Evolutionary conservation across 2,888 invertebrate species (phyloP).

Genomic region (Anoncus sp.): DNA sequence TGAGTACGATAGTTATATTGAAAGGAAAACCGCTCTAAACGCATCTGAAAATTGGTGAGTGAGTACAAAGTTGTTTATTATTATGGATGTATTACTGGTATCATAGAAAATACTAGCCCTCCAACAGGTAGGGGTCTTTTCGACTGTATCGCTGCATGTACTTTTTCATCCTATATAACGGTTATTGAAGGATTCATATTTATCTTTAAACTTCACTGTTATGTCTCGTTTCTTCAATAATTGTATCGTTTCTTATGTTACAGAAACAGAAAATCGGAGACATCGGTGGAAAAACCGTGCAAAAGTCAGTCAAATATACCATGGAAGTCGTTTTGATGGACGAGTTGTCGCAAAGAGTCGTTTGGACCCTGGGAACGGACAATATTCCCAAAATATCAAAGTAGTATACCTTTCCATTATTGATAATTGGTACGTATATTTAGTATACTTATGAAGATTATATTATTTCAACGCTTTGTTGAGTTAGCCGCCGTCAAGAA

Average conservation of each 20-base stretch:
- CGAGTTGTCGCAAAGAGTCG: slow-evolving; percentile 14
- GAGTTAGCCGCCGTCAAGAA: neutral
- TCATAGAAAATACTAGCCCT: too few species aligned
- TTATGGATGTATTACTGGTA: too few species aligned
- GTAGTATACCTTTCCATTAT: neutral
- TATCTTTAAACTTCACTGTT: neutral
- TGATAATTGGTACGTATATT: slow-evolving; percentile 20
- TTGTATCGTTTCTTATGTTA: too few species aligned
- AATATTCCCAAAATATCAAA: slow-evolving; percentile 12
- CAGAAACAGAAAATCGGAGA: slow-evolving; percentile 21
- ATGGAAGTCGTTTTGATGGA: slow-evolving; percentile 24
- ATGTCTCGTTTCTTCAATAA: neutral
- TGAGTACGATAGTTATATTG: too few species aligned
- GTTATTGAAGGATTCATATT: too few species aligned
- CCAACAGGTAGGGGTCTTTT: too few species aligned
- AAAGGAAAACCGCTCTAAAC: too few species aligned
- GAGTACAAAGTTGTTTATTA: too few species aligned
- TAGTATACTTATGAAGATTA: neutral
- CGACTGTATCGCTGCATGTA: too few species aligned
- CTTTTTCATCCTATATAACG: too few species aligned
- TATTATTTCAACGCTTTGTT: too few species aligned
- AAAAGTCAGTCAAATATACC: slow-evolving; percentile 18
- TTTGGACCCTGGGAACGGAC: slow-evolving; percentile 22
- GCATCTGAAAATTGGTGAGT: too few species aligned
- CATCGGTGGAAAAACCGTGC: slow-evolving; percentile 1